Evolutionary conservation across 2,797 vertebrate genomes (phyloP), one percentile per base, ranked within the genome.

Genomic region (Centropyge bicolor): DNA sequence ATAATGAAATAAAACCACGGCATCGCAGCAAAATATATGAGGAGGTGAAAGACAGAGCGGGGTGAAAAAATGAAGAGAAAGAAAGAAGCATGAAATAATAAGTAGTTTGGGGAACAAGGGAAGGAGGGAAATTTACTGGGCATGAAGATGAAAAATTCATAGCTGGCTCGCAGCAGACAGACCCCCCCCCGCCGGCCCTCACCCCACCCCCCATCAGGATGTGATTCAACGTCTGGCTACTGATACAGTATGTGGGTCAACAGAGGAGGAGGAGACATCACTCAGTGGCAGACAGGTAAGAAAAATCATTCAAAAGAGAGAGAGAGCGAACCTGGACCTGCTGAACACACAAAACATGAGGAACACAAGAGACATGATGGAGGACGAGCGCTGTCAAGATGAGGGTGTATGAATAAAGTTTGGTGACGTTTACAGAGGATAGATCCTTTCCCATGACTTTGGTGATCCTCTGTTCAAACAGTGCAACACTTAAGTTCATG

Each of bases 81-180:
- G 74, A 74, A 51, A 80, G 76, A 78, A 70, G 70, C 88, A 93
- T 94, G 60, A 93, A 93, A 93, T 89, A 92, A 91, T 93, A 88
- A 93, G 76, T 80, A 91, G 90, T 89, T 87, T 71, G 76, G 81
- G 84, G 84, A 88, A 66, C 43, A 40, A 46, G 35, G 63, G 62
- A 48, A 11, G 75, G 64, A 68, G 61, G 36, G 31, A 78, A 81
- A 82, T 88, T 80, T 89, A 88, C 89, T 80, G 83, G 86, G 88
- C 83, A 86, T 66, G 66, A 70, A 73, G 81, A 95, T 95, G 77
- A 95, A 96, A 95, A 89, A 95, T 95, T 95, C 83, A 95, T 92
- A 66, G 72, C 27, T n/a, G 80, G 78, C 86, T 87, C 24, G 61
- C 75, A 77, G 86, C 86, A 93, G 92, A 93, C 89, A 86, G 91